Evolutionary conservation across 92 coral and sea anemone species (phyloP), one percentile per base, ranked within the genome.

Genomic region (Pocillopora meandrina): DNA sequence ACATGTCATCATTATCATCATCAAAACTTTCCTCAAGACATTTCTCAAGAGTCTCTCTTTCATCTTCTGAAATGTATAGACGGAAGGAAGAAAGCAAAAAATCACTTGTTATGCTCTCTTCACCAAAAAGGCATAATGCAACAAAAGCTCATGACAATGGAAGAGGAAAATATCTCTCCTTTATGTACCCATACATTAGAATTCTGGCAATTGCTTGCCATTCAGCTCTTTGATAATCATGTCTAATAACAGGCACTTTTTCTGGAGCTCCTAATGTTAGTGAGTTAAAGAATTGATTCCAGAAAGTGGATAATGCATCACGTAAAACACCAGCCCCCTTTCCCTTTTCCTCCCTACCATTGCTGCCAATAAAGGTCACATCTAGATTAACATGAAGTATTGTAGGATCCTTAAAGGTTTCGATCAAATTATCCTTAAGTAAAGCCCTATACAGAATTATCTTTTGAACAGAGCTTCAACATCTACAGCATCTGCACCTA

Each of bases 121-220:
- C 34, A 85, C 92, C n/a, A 86, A 86, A 89, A 20, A 90, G 62
- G 75, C 92, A 90, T 56, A 87, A 76, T 56, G 74, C 67, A 20
- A 90, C 17, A 65, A 90, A 82, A 47, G 77, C 60, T 6, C 72
- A 70, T 17, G 92, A 81, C 63, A 90, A 76, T 14, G 71, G 2
- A 6, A 90, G 47, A 16, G 90, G 92, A 23, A 89, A 89, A 63
- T 89, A 89, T 26, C 52, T 72, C 26, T 62, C 71, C 61, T 12
- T 56, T 26, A 33, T 72, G 56, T 78, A 89, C 47, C 92, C 92
- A 89, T 77, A 85, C 21, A 85, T 80, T 71, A 88, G 76, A 76
- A 84, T 71, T 71, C 91, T 75, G n/a, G 85, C 91, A 84, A 88
- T 78, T 7, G 85, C 52, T 67, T 88, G 63, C 91, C 91, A 88